Evolutionary conservation across 2,888 invertebrate species (phyloP).

Genomic region (Adelphocoris suturalis): DNA sequence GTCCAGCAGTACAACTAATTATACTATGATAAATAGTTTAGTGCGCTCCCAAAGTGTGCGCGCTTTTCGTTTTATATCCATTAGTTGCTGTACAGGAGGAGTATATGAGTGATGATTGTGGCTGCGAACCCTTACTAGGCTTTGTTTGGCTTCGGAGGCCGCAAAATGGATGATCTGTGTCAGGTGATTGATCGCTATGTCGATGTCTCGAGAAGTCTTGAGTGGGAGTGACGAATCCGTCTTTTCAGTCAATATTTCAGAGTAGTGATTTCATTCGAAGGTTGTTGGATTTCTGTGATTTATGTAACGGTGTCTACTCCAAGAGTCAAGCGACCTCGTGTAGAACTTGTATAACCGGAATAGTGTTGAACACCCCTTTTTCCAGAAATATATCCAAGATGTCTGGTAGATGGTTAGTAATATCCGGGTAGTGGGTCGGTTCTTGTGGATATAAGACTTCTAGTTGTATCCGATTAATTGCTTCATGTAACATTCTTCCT

Average conservation of each 20-base stretch:
- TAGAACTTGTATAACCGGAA: not conserved
- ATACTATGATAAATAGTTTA: no score
- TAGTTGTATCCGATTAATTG: not conserved
- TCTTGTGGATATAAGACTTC: slow-evolving; percentile 45
- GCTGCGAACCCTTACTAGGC: not conserved
- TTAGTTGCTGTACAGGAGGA: not conserved
- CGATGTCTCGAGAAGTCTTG: not conserved
- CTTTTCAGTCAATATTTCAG: not conserved
- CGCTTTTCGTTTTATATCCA: not conserved
- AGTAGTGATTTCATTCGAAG: not conserved
- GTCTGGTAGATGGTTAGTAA: not conserved
- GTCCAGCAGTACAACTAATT: no score
- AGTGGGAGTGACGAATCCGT: not conserved
- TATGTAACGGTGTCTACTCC: not conserved
- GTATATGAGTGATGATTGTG: not conserved
- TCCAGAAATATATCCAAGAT: slow-evolving; percentile 39
- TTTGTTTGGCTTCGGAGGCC: not conserved
- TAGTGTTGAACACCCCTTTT: not conserved
- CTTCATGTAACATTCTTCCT: not conserved
- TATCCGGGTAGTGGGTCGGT: slow-evolving; percentile 42
- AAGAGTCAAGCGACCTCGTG: not conserved
- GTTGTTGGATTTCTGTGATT: not conserved
- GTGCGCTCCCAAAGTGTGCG: not conserved
- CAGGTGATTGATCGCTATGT: not conserved
- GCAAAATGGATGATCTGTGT: not conserved